phyloP scores from a whole-genome alignment of 2,113 vertebrate genomes.

The Rhinopithecus roxellana region DNA sequence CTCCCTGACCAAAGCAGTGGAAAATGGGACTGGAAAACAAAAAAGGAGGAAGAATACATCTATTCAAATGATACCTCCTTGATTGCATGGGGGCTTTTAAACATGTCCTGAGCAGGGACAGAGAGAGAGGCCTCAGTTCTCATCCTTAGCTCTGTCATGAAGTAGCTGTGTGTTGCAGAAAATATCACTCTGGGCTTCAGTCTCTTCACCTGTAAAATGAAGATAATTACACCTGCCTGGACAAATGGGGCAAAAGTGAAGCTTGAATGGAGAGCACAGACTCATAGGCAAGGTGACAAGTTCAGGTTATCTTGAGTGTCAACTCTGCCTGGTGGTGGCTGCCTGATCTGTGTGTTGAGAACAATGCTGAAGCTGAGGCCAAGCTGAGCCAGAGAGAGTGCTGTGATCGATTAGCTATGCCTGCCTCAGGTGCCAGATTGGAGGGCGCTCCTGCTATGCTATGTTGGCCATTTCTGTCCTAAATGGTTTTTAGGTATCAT shows the following conservation, averaged over 20 bases:
- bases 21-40: neutral
- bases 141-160: neutral
- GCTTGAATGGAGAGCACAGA: too few relatives aligned
- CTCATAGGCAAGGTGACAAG: neutral
- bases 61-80: neutral
- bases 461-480: neutral
- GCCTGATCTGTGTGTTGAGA: neutral
- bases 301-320: neutral
- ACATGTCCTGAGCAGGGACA: neutral
- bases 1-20: neutral
- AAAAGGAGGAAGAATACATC: neutral
- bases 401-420: neutral
- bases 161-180: neutral
- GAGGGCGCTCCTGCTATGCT: neutral
- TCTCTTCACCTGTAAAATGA: neutral
- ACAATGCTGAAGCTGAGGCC: neutral
- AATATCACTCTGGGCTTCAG: neutral
- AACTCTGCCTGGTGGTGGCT: neutral
- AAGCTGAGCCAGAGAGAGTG: neutral
- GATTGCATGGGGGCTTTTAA: neutral
- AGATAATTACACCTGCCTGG: neutral
- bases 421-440: fast-evolving
- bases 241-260: neutral
- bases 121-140: neutral
- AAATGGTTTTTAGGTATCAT: neutral